Evolutionary conservation across 2,113 vertebrate genomes (phyloP).

Genomic region (Myotis yumanensis): DNA sequence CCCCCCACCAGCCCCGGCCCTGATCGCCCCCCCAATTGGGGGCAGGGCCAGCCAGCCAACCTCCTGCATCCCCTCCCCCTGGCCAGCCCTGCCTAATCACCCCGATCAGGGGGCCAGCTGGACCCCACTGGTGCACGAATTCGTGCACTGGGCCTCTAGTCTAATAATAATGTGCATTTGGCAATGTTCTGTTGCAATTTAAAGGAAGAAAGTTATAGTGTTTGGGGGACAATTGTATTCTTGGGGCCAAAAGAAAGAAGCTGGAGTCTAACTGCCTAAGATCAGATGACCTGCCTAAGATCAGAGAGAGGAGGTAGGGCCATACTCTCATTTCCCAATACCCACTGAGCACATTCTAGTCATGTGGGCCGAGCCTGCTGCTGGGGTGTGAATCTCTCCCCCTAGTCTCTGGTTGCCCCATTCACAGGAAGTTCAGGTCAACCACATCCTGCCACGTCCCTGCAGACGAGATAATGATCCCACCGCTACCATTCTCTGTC

Average conservation of each 20-base stretch:
- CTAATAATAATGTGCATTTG: background rate
- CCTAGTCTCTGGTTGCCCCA: constrained; percentile 39
- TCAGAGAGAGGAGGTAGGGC: background rate
- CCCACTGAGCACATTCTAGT: background rate
- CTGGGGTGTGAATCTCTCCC: background rate
- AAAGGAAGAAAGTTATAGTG: background rate
- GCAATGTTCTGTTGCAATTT: background rate
- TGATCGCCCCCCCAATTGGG: too few relatives aligned
- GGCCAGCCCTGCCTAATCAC: too few relatives aligned
- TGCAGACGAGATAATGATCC: constrained; percentile 60
- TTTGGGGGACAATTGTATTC: background rate
- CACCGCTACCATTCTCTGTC: constrained; percentile 50
- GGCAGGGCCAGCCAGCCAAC: too few relatives aligned
- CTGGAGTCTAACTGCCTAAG: background rate
- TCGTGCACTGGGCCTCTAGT: too few relatives aligned
- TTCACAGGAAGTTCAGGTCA: constrained; percentile 70
- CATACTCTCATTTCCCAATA: background rate
- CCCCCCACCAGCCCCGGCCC: too few relatives aligned
- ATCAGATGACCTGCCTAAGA: background rate
- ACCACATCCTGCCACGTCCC: constrained; percentile 72
- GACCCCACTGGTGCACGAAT: too few relatives aligned
- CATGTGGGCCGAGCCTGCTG: background rate
- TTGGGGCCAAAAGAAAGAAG: background rate
- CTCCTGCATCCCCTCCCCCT: too few relatives aligned
- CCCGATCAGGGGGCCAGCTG: too few relatives aligned